Evolutionary conservation across 2,113 vertebrate genomes (phyloP), one percentile per base, ranked within the genome.

Genomic region (Myodes glareolus): DNA sequence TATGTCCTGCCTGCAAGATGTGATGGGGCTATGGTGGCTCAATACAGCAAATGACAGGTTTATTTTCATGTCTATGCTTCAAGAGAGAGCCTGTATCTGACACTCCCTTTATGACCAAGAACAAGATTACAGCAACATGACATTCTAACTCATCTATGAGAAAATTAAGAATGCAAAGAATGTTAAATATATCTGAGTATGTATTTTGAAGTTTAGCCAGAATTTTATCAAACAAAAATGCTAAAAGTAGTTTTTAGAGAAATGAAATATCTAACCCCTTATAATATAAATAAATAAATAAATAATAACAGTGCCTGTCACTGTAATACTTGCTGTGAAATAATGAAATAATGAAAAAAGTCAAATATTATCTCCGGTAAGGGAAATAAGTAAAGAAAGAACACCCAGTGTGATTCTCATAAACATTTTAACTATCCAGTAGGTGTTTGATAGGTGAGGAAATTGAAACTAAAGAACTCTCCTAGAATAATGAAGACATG

Each of bases 361-460:
- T 82, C 10, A 86, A 61, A 87, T 78, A 58, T n/a, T 11, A 65
- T 87, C 9, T 47, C n/a, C 72, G 36, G 27, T 47, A 77, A 89
- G 5, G 77, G 50, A 72, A 90, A 39, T 61, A 78, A 72, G 68
- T 58, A 72, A 73, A 47, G 80, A 92, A 84, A 90, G 47, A 77
- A 73, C 16, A 42, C 4, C 7, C 16, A 16, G 5, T 42, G 8
- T 31, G 89, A 19, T 45, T 63, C 10, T 65, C 50, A 58, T 2
- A 47, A 78, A 45, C 16, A 88, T 77, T 52, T 1, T 61, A 88
- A 68, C 3, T 88, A 36, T 95, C 73, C 86, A 29, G 52, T 21
- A 94, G 42, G 11, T 92, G 82, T 88, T 82, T 89, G n/a, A 29
- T 33, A 91, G 14, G 55, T 72, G 16, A 92, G 14, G 7, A 94